phyloP scores from a whole-genome alignment of 2,888 invertebrate genomes.

The Microdon myrmicae region DNA sequence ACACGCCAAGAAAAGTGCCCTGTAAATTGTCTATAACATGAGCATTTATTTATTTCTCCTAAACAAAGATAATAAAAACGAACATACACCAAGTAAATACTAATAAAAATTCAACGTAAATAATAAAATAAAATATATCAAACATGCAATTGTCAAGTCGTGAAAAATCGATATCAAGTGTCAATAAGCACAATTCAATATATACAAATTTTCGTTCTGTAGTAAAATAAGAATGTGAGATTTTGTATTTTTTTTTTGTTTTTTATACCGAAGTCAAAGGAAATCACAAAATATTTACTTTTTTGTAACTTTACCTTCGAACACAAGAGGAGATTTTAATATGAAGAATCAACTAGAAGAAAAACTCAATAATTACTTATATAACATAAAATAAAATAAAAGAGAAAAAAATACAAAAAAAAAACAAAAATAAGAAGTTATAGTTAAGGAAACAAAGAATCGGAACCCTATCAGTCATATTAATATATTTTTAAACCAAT shows the following conservation, averaged over 20 bases:
- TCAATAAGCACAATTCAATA: conserved; percentile 32
- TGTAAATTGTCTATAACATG: conserved; percentile 37
- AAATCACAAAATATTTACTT: conserved; percentile 14
- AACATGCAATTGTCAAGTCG: no score
- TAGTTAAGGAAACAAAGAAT: conserved; percentile 24
- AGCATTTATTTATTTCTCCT: conserved; percentile 21
- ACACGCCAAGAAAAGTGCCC: conserved; percentile 33
- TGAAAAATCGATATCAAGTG: no score
- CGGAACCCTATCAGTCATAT: conserved; percentile 26
- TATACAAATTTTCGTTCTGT: conserved; percentile 33
- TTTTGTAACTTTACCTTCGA: conserved; percentile 35
- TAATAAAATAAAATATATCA: conserved; percentile 13
- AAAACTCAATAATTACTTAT: conserved; percentile 10
- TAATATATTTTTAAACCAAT: conserved; percentile 19
- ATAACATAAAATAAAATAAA: conserved; percentile 20
- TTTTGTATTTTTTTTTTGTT: conserved; percentile 17
- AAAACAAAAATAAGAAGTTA: conserved; percentile 53
- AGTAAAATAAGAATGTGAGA: conserved; percentile 22
- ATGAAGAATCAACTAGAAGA: conserved; percentile 13
- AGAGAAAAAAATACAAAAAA: conserved; percentile 27
- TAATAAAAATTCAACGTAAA: conserved; percentile 8
- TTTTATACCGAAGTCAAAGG: conserved; percentile 1
- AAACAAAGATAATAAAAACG: conserved; percentile 10
- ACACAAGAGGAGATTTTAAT: conserved; percentile 23
- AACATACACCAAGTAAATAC: conserved; percentile 7